Percentiles rank a stretch among this genome's conserved stretches.
These are phyloP conservation scores for Illadopsis cleaveri DNA, from an alignment of 2,113 vertebrate genomes.

Conservation along the genomic window DNA sequence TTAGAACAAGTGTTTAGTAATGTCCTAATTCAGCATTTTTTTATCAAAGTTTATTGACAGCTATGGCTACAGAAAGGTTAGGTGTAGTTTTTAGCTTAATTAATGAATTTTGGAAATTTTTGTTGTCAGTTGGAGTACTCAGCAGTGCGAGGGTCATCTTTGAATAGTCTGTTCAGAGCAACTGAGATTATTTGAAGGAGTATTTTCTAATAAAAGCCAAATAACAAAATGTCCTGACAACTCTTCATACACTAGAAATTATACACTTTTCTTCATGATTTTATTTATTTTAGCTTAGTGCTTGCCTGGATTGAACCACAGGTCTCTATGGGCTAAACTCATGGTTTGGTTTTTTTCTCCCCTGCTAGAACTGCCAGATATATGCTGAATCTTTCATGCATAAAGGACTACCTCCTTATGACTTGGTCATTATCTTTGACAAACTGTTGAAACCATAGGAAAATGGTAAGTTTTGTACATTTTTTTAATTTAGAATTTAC, in stretches of 20 bases:
- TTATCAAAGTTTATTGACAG: not conserved
- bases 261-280: not conserved
- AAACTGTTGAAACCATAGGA: constrained; percentile 4
- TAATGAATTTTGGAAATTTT: not conserved
- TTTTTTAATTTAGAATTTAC: not conserved
- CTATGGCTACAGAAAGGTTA: not conserved
- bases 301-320: not conserved
- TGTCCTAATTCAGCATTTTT: not conserved
- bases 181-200: not conserved
- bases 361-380: not conserved
- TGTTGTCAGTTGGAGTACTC: not conserved
- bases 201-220: not conserved
- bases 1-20: not conserved
- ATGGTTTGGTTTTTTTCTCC: fast-evolving
- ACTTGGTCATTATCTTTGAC: not conserved
- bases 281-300: not conserved
- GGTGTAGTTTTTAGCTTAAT: not conserved
- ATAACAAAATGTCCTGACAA: not conserved
- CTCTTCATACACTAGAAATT: not conserved
- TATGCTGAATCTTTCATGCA: not conserved
- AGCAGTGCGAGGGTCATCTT: not conserved
- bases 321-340: not conserved
- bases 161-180: not conserved
- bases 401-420: not conserved
- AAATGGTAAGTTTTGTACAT: constrained; percentile 18